Conservation (phyloP, 2,113 vertebrate genomes). For the Ptilonorhynchus violaceus region DNA sequence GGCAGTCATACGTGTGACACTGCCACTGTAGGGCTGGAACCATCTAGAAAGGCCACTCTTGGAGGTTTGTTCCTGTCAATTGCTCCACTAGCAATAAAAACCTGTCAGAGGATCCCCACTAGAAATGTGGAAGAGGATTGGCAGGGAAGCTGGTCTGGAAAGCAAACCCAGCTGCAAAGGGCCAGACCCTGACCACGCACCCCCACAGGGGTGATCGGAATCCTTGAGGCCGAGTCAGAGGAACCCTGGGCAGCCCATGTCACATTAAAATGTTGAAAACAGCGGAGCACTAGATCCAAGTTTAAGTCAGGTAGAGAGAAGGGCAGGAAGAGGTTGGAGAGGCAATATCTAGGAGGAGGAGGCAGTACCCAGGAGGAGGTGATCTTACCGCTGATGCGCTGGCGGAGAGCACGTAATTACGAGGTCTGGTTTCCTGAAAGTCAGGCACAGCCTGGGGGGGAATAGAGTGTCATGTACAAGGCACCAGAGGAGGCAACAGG, state of each 20-base stretch:
- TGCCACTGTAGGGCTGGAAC: neutral
- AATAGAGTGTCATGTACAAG: slow-evolving; percentile 74
- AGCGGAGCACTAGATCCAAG: neutral
- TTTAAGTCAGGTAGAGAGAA: neutral
- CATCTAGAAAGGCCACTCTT: neutral
- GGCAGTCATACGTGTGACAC: neutral
- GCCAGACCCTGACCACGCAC: neutral
- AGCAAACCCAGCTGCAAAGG: neutral
- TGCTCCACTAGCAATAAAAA: neutral
- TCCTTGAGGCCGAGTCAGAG: neutral
- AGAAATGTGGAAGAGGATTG: neutral
- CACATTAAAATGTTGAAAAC: slow-evolving; percentile 69
- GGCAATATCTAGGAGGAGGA: neutral
- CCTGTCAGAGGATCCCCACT: neutral
- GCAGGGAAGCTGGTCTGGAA: neutral
- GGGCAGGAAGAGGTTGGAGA: neutral
- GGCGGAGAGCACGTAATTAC: slow-evolving; percentile 98
- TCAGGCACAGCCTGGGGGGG: slow-evolving; percentile 91
- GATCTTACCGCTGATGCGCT: slow-evolving; percentile 96
- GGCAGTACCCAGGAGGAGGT: neutral
- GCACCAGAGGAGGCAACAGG: slow-evolving; percentile 15
- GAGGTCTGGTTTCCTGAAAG: slow-evolving; percentile 98
- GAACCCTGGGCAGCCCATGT: slow-evolving; percentile 24
- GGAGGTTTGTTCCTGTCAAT: neutral
- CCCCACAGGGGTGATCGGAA: neutral